phyloP scores from a whole-genome alignment of 2,797 vertebrate species.

The Pseudomugil gertrudae region DNA sequence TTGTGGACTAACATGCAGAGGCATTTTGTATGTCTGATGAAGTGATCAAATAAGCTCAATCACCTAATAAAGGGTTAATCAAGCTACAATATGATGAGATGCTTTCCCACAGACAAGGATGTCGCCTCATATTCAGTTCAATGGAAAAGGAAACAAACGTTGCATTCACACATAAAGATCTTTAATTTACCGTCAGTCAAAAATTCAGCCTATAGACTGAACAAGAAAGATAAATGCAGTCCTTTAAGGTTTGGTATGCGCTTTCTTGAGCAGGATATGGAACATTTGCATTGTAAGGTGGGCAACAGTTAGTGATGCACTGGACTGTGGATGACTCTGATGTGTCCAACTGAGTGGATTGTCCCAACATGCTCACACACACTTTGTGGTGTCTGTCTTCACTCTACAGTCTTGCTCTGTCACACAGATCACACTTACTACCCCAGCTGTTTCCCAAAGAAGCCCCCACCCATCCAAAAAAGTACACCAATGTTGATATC shows the following conservation, averaged over 20 bases:
- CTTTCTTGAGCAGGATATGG: constrained; percentile 68
- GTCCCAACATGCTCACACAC: constrained; percentile 56
- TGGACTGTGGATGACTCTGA: constrained; percentile 76
- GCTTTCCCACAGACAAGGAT: constrained; percentile 3
- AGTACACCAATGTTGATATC: constrained; percentile 28
- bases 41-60: too few relatives aligned
- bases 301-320: constrained; percentile 41
- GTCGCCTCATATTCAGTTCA: constrained; percentile 4
- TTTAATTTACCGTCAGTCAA: constrained; percentile 30
- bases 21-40: too few relatives aligned
- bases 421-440: constrained; percentile 28
- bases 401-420: constrained; percentile 22
- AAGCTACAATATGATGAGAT: constrained; percentile 30
- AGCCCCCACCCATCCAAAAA: not conserved
- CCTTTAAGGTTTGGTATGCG: constrained; percentile 54
- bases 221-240: constrained; percentile 34
- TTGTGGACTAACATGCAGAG: too few relatives aligned
- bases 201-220: constrained; percentile 40
- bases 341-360: constrained; percentile 40
- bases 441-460: not conserved
- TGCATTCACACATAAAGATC: constrained; percentile 19
- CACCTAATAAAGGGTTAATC: constrained; percentile 20
- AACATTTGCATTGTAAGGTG: constrained; percentile 71
- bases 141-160: constrained; percentile 40
- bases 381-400: constrained; percentile 38